phyloP scores from a whole-genome alignment of 2,113 vertebrate genomes.

The Sclerurus mexicanus region DNA sequence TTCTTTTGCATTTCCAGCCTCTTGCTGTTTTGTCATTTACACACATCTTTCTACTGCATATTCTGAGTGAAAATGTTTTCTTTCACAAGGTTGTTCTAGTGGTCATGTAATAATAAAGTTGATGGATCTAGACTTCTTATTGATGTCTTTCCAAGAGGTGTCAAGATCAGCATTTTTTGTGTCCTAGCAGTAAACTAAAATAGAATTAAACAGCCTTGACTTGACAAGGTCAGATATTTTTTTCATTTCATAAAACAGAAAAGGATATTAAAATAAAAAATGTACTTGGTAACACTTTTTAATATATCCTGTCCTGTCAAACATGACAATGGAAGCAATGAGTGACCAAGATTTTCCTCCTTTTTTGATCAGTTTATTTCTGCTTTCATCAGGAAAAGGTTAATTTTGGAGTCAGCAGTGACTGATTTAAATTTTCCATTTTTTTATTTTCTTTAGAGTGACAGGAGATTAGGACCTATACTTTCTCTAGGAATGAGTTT shows the following conservation, averaged over 20 bases:
- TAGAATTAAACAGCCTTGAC: neutral
- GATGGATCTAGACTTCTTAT: neutral
- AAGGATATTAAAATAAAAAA: neutral
- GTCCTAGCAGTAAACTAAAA: neutral
- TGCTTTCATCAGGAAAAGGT: neutral
- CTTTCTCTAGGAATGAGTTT: neutral
- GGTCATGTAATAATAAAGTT: neutral
- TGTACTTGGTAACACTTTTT: neutral
- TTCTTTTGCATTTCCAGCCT: neutral
- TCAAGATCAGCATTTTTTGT: neutral
- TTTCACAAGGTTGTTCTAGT: neutral
- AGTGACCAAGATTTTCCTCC: neutral
- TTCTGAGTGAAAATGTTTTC: neutral
- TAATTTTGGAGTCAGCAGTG: neutral
- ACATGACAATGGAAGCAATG: neutral
- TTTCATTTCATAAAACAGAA: neutral
- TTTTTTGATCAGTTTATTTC: neutral
- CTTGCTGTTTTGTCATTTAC: neutral
- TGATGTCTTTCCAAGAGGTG: neutral
- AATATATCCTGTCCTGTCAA: neutral
- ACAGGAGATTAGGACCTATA: neutral
- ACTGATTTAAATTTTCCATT: neutral
- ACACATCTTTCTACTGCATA: neutral
- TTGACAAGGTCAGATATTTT: conserved; percentile 31
- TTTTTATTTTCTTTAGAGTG: neutral